These are phyloP conservation scores for Achatina immaculata DNA, from an alignment of 1,140 invertebrate genomes.

Conservation along the genomic window DNA sequence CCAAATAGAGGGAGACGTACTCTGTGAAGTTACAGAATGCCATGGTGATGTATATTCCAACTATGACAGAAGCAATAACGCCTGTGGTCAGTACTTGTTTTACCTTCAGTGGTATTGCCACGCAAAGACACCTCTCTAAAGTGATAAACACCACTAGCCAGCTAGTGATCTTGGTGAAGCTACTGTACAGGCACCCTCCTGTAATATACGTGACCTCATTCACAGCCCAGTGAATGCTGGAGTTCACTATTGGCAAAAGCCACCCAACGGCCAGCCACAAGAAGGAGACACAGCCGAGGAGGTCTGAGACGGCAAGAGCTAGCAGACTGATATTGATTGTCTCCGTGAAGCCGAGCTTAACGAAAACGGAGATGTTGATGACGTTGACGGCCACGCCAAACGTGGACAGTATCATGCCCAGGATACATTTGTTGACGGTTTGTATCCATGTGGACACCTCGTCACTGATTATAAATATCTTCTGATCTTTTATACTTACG, in stretches of 20 bases:
- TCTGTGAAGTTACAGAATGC: not conserved
- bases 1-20: not conserved
- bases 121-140: not conserved
- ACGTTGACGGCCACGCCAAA: not conserved
- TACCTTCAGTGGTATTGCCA: not conserved
- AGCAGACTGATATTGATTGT: not conserved
- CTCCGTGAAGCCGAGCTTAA: not conserved
- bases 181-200: not conserved
- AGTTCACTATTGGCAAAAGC: not conserved
- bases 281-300: not conserved
- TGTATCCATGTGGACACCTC: not conserved
- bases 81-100: not conserved
- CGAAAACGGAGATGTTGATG: not conserved
- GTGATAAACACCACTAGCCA: not conserved
- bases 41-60: not conserved
- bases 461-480: too few relatives aligned
- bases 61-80: not conserved
- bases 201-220: not conserved
- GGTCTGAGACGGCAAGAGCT: not conserved
- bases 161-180: not conserved
- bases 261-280: not conserved
- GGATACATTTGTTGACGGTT: not conserved
- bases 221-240: not conserved
- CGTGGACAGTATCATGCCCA: not conserved
- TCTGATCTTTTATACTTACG: too few relatives aligned